Percentiles rank a stretch among this genome's conserved stretches.
phyloP scores from a whole-genome alignment of 2,797 vertebrate genomes.

The Cossypha polioptera region DNA sequence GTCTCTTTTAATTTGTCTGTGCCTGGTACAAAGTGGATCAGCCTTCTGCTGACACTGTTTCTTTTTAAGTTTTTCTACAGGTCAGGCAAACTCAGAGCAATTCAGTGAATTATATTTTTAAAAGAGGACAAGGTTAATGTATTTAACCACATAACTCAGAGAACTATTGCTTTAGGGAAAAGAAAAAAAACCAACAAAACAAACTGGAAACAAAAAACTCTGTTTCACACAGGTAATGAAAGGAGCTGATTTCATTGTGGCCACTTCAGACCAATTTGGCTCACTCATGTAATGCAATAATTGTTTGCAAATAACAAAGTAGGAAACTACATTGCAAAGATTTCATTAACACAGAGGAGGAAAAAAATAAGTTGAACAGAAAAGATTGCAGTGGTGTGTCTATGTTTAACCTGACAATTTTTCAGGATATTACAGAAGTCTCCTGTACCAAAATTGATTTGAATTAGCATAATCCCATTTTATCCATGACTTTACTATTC shows the following conservation, averaged over 20 bases:
- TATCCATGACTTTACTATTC: background rate
- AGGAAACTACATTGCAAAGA: background rate
- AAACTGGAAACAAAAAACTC: background rate
- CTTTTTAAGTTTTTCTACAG: background rate
- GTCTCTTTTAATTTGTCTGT: background rate
- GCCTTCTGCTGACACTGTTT: background rate
- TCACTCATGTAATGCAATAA: background rate
- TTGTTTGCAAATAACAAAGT: background rate
- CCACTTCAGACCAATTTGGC: background rate
- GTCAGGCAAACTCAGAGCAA: background rate
- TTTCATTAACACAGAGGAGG: background rate
- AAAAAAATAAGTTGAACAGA: background rate
- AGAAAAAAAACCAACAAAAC: background rate
- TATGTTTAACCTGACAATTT: conserved; percentile 24
- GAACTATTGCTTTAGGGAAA: background rate
- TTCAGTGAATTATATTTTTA: background rate
- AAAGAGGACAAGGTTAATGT: background rate
- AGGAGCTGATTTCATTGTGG: background rate
- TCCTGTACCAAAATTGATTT: conserved; percentile 13
- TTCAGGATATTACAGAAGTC: background rate
- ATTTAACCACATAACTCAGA: background rate
- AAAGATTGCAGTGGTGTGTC: background rate
- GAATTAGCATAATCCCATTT: conserved; percentile 33
- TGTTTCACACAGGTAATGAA: background rate
- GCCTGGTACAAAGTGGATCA: background rate